Evolutionary conservation across 2,113 vertebrate genomes (phyloP).

Genomic region (Hipposideros armiger): DNA sequence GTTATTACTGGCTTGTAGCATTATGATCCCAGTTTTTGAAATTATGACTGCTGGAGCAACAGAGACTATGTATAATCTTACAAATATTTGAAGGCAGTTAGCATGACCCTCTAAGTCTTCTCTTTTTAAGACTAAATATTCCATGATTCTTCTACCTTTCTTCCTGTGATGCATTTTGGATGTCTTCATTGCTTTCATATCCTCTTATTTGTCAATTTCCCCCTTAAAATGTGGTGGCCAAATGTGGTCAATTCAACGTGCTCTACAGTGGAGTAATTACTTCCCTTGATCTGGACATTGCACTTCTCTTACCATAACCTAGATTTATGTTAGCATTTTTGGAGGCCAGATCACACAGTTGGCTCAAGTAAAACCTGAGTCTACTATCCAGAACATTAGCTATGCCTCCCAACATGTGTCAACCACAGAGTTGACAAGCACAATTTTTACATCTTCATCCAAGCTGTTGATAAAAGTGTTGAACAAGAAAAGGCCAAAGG

Average conservation of each 20-base stretch:
- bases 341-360: slow-evolving; percentile 77
- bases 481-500: slow-evolving; percentile 57
- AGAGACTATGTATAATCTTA: slow-evolving; percentile 66
- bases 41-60: slow-evolving; percentile 22
- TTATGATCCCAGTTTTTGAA: slow-evolving; percentile 40
- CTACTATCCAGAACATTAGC: slow-evolving; percentile 70
- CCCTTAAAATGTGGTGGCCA: slow-evolving; percentile 81
- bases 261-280: slow-evolving; percentile 63
- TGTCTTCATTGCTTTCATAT: slow-evolving; percentile 60
- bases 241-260: slow-evolving; percentile 65
- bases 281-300: slow-evolving; percentile 70
- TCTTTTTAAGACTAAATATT: slow-evolving; percentile 71
- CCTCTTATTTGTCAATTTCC: slow-evolving; percentile 61
- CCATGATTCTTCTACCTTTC: slow-evolving; percentile 33
- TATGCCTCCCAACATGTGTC: slow-evolving; percentile 74
- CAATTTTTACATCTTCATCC: slow-evolving; percentile 73
- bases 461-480: slow-evolving; percentile 73
- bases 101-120: slow-evolving; percentile 47
- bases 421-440: slow-evolving; percentile 68
- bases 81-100: slow-evolving; percentile 74
- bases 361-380: slow-evolving; percentile 60
- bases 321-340: slow-evolving; percentile 80
- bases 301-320: slow-evolving; percentile 68
- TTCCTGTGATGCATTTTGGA: slow-evolving; percentile 59
- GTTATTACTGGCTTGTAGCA: slow-evolving; percentile 47